phyloP scores from a whole-genome alignment of 2,888 invertebrate species.

The Drosophila antonietae region DNA sequence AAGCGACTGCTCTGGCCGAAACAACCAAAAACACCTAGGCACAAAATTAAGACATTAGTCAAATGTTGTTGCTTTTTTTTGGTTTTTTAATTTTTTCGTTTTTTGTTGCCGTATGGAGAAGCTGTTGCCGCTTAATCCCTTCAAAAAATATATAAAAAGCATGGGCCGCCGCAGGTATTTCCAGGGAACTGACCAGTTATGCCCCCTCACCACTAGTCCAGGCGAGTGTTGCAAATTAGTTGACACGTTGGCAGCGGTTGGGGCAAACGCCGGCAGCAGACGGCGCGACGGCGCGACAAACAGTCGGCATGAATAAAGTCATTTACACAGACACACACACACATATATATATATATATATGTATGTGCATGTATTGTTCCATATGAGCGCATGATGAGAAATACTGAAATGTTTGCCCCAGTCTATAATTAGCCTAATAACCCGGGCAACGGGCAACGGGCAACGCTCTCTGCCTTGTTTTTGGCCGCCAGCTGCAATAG shows the following conservation, averaged over 20 bases:
- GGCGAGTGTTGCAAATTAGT: slow-evolving; percentile 83
- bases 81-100: neutral
- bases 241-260: slow-evolving; percentile 75
- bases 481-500: slow-evolving; percentile 38
- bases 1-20: slow-evolving; percentile 45
- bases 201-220: slow-evolving; percentile 1
- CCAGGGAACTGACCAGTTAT: slow-evolving; percentile 66
- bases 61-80: slow-evolving; percentile 44
- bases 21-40: slow-evolving; percentile 65
- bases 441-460: slow-evolving; percentile 50
- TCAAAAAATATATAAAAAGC: slow-evolving; percentile 18
- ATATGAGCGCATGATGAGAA: slow-evolving; percentile 62
- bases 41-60: slow-evolving; percentile 80
- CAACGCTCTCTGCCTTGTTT: slow-evolving; percentile 12
- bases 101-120: slow-evolving; percentile 31
- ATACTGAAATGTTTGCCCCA: slow-evolving; percentile 59
- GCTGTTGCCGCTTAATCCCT: slow-evolving; percentile 65
- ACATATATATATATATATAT: slow-evolving; percentile 16
- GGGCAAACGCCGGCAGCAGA: slow-evolving; percentile 35
- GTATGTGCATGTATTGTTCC: slow-evolving; percentile 25
- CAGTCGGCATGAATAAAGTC: slow-evolving; percentile 80
- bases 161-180: slow-evolving; percentile 67
- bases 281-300: slow-evolving; percentile 66
- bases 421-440: slow-evolving; percentile 81
- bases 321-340: slow-evolving; percentile 48